These are phyloP conservation scores for Triplophysa yarkandensis DNA, from an alignment of 2,797 vertebrate genomes.

Conservation along the genomic window DNA sequence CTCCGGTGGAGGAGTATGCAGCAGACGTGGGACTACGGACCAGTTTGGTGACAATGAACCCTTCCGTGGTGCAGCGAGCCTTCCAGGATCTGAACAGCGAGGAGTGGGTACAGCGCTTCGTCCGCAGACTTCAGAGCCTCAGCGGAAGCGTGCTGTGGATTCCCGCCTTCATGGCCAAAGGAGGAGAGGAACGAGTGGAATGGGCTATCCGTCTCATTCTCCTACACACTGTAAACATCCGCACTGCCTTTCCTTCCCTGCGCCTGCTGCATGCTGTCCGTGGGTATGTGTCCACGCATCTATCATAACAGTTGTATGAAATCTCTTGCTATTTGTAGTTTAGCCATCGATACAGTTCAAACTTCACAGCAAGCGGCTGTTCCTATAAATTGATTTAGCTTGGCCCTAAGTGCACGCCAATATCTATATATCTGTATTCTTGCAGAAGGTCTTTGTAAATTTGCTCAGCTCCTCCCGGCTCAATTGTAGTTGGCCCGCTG, in stretches of 20 bases:
- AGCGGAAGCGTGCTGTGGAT: slow-evolving; percentile 95
- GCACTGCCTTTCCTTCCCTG: slow-evolving; percentile 92
- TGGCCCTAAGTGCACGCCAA: background rate
- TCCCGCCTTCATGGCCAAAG: slow-evolving; percentile 96
- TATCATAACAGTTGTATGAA: slow-evolving; percentile 33
- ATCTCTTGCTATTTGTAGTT: slow-evolving; percentile 64
- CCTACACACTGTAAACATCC: slow-evolving; percentile 85
- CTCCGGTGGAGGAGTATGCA: slow-evolving; percentile 90
- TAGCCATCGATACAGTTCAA: slow-evolving; percentile 57
- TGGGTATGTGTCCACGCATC: slow-evolving; percentile 79
- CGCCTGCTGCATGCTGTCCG: slow-evolving; percentile 93
- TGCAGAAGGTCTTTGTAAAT: slow-evolving; percentile 33
- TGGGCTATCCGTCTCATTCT: slow-evolving; percentile 92
- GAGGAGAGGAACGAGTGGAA: slow-evolving; percentile 92
- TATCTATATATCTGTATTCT: slow-evolving; percentile 23
- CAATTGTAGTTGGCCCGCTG: background rate
- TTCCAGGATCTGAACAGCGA: slow-evolving; percentile 91
- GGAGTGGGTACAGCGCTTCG: slow-evolving; percentile 87
- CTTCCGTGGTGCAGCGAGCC: slow-evolving; percentile 92
- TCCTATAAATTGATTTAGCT: slow-evolving; percentile 9
- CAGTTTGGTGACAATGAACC: slow-evolving; percentile 96
- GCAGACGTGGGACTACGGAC: slow-evolving; percentile 87
- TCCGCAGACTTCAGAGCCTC: slow-evolving; percentile 85
- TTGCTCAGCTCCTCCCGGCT: slow-evolving; percentile 28
- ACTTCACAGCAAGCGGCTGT: slow-evolving; percentile 21